Percentiles rank a stretch among this genome's conserved stretches.
Conservation (phyloP, 2,888 invertebrate genomes). For the Hirtodrosophila cameraria region DNA sequence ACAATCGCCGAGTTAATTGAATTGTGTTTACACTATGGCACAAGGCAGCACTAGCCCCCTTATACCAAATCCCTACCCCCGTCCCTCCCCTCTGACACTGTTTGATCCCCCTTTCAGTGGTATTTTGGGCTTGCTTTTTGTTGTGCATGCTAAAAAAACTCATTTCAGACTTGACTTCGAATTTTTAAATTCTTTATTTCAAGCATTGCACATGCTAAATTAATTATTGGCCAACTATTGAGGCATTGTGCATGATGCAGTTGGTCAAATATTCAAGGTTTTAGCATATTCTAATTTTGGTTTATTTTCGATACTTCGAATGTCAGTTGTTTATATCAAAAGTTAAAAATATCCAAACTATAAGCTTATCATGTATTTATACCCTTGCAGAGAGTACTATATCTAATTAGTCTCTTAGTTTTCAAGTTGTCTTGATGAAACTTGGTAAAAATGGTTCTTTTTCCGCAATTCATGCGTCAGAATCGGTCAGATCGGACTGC, state of each 20-base stretch:
- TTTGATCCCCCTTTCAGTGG: neutral
- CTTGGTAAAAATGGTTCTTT: too few relatives aligned
- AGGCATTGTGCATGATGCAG: constrained; percentile 1
- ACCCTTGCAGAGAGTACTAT: too few relatives aligned
- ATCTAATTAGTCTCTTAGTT: too few relatives aligned
- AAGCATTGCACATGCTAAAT: constrained; percentile 29
- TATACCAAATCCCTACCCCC: neutral
- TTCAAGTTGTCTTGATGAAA: too few relatives aligned
- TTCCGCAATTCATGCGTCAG: too few relatives aligned
- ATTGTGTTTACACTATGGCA: constrained; percentile 75
- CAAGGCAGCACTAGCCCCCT: constrained; percentile 23
- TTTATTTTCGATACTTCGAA: too few relatives aligned
- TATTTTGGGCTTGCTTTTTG: constrained; percentile 43
- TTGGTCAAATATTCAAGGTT: too few relatives aligned
- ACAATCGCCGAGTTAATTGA: constrained; percentile 76
- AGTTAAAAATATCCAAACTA: too few relatives aligned
- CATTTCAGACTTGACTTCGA: constrained; percentile 29
- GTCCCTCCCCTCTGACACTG: neutral
- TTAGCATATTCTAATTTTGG: too few relatives aligned
- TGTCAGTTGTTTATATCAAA: too few relatives aligned
- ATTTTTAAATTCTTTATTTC: constrained; percentile 32
- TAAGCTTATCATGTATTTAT: too few relatives aligned
- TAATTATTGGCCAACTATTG: constrained; percentile 39
- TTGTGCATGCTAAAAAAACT: constrained; percentile 28
- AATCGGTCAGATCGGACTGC: too few relatives aligned